Evolutionary conservation across 2,888 invertebrate genomes (phyloP).

Genomic region (Drosophila austrosaltans): DNA sequence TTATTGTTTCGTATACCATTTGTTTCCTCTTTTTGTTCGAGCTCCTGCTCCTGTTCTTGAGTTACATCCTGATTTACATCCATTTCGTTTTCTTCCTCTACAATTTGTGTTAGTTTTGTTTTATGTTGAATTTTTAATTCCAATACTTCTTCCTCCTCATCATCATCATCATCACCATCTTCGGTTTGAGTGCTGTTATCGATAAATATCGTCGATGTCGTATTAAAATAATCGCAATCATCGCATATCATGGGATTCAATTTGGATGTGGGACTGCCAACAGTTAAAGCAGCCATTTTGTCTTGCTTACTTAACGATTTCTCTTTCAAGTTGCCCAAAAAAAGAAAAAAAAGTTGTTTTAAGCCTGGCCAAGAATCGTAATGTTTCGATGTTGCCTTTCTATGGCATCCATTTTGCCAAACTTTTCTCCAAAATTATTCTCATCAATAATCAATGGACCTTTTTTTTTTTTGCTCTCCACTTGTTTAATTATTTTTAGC

Average conservation of each 20-base stretch:
- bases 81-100: conserved; percentile 45
- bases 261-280: conserved; percentile 53
- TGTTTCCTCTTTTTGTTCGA: conserved; percentile 4
- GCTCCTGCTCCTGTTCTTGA: background rate
- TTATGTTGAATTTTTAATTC: conserved; percentile 30
- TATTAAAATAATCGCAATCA: conserved; percentile 64
- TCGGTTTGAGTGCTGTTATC: conserved; percentile 75
- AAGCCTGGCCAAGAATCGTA: background rate
- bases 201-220: conserved; percentile 55
- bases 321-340: background rate
- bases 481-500: conserved; percentile 35
- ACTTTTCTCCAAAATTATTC: conserved; percentile 9
- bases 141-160: conserved; percentile 29
- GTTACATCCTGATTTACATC: conserved; percentile 18
- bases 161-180: conserved; percentile 35
- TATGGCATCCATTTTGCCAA: conserved; percentile 4
- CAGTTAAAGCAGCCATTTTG: conserved; percentile 71
- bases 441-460: conserved; percentile 23
- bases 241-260: conserved; percentile 54
- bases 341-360: background rate
- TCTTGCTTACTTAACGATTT: background rate
- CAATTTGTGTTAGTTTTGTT: conserved; percentile 43
- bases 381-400: conserved; percentile 24
- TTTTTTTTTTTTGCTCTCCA: conserved; percentile 36
- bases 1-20: conserved; percentile 36